Evolutionary conservation across 2,888 invertebrate species (phyloP), one percentile per base, ranked within the genome.

Genomic region (Ceraclea dissimilis): DNA sequence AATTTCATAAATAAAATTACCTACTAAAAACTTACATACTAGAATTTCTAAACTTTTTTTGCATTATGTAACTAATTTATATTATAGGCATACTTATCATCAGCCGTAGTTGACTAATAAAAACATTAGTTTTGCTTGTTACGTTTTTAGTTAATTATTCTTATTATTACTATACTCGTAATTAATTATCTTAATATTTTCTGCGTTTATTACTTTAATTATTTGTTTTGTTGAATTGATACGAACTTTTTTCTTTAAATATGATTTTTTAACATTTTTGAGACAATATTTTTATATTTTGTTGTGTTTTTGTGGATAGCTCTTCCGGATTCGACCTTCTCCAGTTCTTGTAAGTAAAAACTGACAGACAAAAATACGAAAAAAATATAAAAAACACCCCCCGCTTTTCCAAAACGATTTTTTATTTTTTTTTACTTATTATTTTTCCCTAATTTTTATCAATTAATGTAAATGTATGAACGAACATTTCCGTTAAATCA

Each of bases 291-390:
- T 46, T 46, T n/a, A n/a, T 18, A 50, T 49, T 26, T 22, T 55
- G 52, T 58, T 58, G 52, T 75, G 73, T 75, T 74, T 69, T 75
- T 74, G 71, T 79, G 75, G 84, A 80, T 85, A 93, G 93, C 91
- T 93, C 85, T 93, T 93, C 92, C 91, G 93, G 93, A 93, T 93
- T 83, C 93, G 90, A 87, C 93, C 93, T 81, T 91, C 92, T 82
- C 93, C 93, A 84, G 93, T 93, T 80, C 88, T 93, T 86, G 93
- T 93, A 93, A 93, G 93, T 93, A 93, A 39, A 39, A 39, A 13
- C 26, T 6, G 4, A 26, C 26, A 26, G 26, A 26, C n/a, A n/a
- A n/a, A n/a, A n/a, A 26, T 6, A 26, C 26, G 26, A 59, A 34
- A 43, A 53, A 57, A 48, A 49, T 51, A 43, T 49, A 52, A 57